phyloP scores from a whole-genome alignment of 1,140 invertebrate genomes.

The Drosophila navojoa region DNA sequence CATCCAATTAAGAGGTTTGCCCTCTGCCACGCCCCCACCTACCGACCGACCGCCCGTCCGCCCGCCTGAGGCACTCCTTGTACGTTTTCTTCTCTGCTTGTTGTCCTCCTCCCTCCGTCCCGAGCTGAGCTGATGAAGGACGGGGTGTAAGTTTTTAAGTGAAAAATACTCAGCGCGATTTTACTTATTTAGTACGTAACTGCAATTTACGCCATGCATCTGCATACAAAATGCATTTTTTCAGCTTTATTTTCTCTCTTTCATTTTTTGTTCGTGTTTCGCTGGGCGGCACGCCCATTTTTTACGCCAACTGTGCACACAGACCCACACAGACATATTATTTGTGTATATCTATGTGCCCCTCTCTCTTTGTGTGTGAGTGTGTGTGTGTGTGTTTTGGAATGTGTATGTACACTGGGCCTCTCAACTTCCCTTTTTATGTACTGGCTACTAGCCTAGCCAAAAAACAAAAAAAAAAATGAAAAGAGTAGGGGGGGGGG shows the following conservation, averaged over 20 bases:
- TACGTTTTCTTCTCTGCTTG: constrained; percentile 7
- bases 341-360: constrained; percentile 62
- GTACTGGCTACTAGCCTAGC: constrained; percentile 70
- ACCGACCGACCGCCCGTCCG: too few species aligned
- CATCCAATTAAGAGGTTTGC: constrained; percentile 77
- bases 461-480: constrained; percentile 42
- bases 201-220: constrained; percentile 81
- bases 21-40: constrained; percentile 30
- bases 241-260: constrained; percentile 15
- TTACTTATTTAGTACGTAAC: constrained; percentile 83
- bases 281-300: constrained; percentile 63
- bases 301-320: constrained; percentile 55
- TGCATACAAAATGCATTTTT: constrained; percentile 81
- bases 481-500: constrained; percentile 21
- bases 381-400: constrained; percentile 26
- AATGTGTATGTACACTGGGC: constrained; percentile 45
- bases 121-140: background rate
- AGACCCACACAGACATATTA: constrained; percentile 51
- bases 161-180: constrained; percentile 82
- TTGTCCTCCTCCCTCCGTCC: background rate
- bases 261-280: constrained; percentile 23
- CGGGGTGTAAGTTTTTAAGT: constrained; percentile 64
- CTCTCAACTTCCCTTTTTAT: constrained; percentile 72
- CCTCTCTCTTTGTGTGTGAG: constrained; percentile 12
- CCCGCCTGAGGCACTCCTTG: background rate